Evolutionary conservation across 2,797 vertebrate genomes (phyloP), one percentile per base, ranked within the genome.

Genomic region (Anguilla megastoma): DNA sequence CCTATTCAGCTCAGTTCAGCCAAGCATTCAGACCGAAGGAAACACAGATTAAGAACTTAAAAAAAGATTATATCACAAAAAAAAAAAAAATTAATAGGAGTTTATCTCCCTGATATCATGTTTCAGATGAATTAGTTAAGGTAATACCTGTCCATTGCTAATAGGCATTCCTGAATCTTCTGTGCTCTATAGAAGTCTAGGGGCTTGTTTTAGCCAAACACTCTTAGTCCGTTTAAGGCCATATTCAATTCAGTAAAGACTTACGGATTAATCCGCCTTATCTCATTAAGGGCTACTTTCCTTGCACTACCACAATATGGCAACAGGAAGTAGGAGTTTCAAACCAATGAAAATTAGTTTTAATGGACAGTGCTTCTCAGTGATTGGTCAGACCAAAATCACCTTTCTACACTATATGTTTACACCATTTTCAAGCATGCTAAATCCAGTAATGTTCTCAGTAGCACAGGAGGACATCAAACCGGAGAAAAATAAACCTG

Each of bases 1-100:
- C 80, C 79, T 82, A 30, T 41, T 86, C 66, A 30, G 52, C 58
- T 74, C 84, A 58, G 36, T 87, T 87, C 85, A 85, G 85, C 63
- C 58, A 86, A 45, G 33, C 60, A 84, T 8, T 88, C 45, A 48
- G 45, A 85, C 30, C 1, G 16, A 50, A 71, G 21, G 71, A 87
- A 86, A 66, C 9, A 27, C 54, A 36, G 7, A 33, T 87, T 82
- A 79, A 16, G 85, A 86, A 76, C 8, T 21, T 84, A 5, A 0
- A 56, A 87, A 60, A 66, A 88, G 58, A 87, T n/a, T 79, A 12
- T 71, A 18, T 66, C 74, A 54, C 48, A 36, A 54, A 85, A 48
- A 83, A 63, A 63, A 12, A 52, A 18, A 4, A 86, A 82, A 52
- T 16, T 56, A 56, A 56, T 82, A 56, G 79, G 10, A 50, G 56